A percentile compares a stretch with the other conserved stretches of the same genome.
These are phyloP conservation scores for Magallana nippona DNA, from an alignment of 2,888 invertebrate genomes.

Conservation along the genomic window DNA sequence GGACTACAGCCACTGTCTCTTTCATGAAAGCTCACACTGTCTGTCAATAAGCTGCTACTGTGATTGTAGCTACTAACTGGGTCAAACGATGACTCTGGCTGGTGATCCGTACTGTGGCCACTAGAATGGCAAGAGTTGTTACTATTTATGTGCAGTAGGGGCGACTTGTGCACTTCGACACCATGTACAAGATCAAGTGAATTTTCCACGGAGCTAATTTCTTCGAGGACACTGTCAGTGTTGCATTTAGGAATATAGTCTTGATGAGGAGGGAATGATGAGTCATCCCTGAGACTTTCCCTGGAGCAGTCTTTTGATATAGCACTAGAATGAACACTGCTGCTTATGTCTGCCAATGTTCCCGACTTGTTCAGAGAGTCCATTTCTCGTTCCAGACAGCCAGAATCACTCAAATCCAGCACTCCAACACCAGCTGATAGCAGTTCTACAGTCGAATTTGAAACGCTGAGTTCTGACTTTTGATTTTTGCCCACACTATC, in stretches of 20 bases:
- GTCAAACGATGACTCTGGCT: background rate
- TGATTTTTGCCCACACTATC: conserved; percentile 45
- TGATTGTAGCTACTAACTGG: background rate
- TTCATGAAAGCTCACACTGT: conserved; percentile 39
- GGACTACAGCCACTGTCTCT: conserved; percentile 35
- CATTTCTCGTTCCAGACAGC: background rate
- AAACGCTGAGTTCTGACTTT: conserved; percentile 27
- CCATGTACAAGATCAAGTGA: conserved; percentile 34
- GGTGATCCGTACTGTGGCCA: background rate
- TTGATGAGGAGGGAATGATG: background rate
- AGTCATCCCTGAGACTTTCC: conserved; percentile 28
- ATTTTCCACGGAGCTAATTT: conserved; percentile 41
- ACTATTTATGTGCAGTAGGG: background rate
- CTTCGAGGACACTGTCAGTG: background rate
- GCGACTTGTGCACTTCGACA: background rate
- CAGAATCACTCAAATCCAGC: conserved; percentile 36
- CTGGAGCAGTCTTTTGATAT: conserved; percentile 32
- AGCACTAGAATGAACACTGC: conserved; percentile 47
- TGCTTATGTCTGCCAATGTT: conserved; percentile 37
- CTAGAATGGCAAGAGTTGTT: background rate
- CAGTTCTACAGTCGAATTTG: conserved; percentile 47
- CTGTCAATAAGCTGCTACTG: conserved; percentile 15
- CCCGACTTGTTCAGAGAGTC: conserved; percentile 36
- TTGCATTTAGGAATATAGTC: conserved; percentile 42
- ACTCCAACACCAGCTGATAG: conserved; percentile 43